phyloP scores from a whole-genome alignment of 1,140 invertebrate species.

The Formica exsecta region DNA sequence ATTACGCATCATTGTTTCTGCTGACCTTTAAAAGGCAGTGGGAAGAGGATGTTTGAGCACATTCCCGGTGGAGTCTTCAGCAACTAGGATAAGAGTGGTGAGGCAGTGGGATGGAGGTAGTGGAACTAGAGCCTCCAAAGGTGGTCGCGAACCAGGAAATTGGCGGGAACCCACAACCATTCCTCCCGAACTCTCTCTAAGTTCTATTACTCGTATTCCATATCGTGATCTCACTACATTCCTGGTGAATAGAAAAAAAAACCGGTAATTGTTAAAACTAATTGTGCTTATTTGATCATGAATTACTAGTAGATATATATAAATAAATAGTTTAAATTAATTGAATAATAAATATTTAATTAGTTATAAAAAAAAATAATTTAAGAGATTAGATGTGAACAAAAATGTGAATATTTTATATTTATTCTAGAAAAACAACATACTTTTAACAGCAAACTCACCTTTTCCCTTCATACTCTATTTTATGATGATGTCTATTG shows the following conservation, averaged over 20 bases:
- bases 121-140: slow-evolving; percentile 82
- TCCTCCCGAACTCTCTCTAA: slow-evolving; percentile 85
- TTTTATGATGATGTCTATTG: slow-evolving; percentile 73
- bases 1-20: slow-evolving; percentile 38
- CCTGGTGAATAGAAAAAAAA: slow-evolving; percentile 71
- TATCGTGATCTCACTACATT: slow-evolving; percentile 86
- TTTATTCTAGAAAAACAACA: background rate
- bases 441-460: slow-evolving; percentile 52
- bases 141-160: slow-evolving; percentile 82
- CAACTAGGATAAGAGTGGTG: slow-evolving; percentile 81
- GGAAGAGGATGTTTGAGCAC: slow-evolving; percentile 85
- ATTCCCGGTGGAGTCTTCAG: slow-evolving; percentile 85
- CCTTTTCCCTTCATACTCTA: slow-evolving; percentile 84
- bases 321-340: background rate
- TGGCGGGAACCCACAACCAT: slow-evolving; percentile 84
- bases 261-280: background rate
- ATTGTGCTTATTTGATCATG: background rate
- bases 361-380: background rate
- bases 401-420: background rate
- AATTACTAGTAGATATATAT: background rate
- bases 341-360: background rate
- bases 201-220: slow-evolving; percentile 88
- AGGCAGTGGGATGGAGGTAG: slow-evolving; percentile 80
- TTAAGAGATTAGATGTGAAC: background rate
- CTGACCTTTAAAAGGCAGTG: slow-evolving; percentile 80